Base-by-base conservation (phyloP, 2,797 vertebrate species). In the Acanthurus leucopareius region DNA sequence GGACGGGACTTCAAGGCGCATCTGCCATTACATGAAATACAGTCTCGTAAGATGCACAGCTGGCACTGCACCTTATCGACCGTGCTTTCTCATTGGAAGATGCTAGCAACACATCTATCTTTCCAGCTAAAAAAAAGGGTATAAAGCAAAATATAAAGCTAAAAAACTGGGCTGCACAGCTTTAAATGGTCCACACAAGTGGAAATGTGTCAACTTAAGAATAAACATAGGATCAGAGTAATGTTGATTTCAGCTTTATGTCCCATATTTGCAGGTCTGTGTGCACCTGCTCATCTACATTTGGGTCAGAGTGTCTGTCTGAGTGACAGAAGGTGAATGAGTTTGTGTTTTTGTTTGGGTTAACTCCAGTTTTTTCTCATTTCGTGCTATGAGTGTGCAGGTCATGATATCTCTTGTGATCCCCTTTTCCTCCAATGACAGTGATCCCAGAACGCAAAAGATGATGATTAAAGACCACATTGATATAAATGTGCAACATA, bases 1-100 rank as follows among this genome's bases (percentile, higher is more conserved):
- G 47, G 16, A 63, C 49, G 59, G 49, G 51, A 40, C 54, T 71
- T 63, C 44, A 69, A 45, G 14, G 65, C 61, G 57, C 47, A 47
- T 48, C 45, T 52, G 57, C 40, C 48, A 58, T 67, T 57, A 42
- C 38, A 62, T 52, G 9, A 57, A 52, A 47, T 22, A n/a, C 5
- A 16, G 42, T 22, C 32, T 56, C 19, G 7, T 22, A 59, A 44
- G 57, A 25, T 51, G 5, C 54, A 54, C 45, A 62, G 35, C 25
- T 51, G 35, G 58, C 56, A 71, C 69, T 22, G 51, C 51, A 16
- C 10, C 6, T 2, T 59, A 28, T 69, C 9, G 25, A 32, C 22
- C 32, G 16, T 32, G 59, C 42, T 10, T 51, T 73, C 22, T 28
- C 3, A 47, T 13, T 49, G 28, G 3, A 35, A 65, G 19, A 61